Conservation (phyloP, 2,113 vertebrate species). For the Riparia riparia region DNA sequence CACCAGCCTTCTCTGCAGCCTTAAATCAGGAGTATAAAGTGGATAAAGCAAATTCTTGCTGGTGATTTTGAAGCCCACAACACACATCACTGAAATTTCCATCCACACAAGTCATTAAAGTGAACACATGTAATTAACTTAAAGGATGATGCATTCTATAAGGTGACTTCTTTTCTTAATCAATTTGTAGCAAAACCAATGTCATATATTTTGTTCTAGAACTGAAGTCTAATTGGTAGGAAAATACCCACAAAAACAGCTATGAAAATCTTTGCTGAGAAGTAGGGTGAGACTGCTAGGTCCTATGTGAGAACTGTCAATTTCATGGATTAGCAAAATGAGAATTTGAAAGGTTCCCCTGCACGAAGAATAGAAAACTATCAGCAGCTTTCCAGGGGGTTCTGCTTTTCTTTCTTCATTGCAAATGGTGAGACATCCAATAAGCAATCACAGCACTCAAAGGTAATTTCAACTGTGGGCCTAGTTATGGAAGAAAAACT, state of each 20-base stretch:
- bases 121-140: not conserved
- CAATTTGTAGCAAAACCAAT: not conserved
- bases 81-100: not conserved
- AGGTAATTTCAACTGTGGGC: not conserved
- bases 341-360: constrained; percentile 50
- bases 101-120: not conserved
- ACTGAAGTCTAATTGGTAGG: constrained; percentile 27
- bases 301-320: constrained; percentile 56
- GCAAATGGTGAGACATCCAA: not conserved
- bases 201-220: constrained; percentile 21
- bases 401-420: not conserved
- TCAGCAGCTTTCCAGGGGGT: not conserved
- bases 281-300: constrained; percentile 26
- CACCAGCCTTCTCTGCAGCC: not conserved
- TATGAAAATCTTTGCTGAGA: constrained; percentile 51
- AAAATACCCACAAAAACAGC: constrained; percentile 33
- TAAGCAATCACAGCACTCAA: not conserved
- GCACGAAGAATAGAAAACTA: constrained; percentile 25
- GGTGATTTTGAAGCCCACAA: not conserved
- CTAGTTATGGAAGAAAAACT: not conserved
- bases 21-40: not conserved
- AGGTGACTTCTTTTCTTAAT: not conserved
- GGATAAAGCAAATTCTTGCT: not conserved
- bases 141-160: not conserved
- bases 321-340: constrained; percentile 39